Evolutionary conservation across 2,113 vertebrate species (phyloP).

Genomic region (Pygoscelis antarcticus): DNA sequence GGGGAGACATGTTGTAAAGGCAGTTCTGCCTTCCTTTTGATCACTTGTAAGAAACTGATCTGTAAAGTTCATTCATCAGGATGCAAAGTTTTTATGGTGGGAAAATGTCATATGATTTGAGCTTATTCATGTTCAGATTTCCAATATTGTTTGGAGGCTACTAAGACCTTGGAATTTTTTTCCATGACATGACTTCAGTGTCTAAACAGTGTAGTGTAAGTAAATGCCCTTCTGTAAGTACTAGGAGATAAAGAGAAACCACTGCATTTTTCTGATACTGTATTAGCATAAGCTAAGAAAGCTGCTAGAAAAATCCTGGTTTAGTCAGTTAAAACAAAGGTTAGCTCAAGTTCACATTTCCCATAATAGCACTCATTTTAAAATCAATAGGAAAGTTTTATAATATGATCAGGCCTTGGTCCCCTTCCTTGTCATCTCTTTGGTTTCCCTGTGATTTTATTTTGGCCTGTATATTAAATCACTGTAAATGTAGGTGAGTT

Average conservation of each 20-base stretch:
- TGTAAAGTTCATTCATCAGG: background rate
- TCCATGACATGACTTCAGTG: background rate
- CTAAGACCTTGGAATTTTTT: background rate
- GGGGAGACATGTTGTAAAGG: background rate
- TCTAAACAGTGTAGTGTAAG: background rate
- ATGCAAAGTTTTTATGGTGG: background rate
- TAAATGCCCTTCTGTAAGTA: background rate
- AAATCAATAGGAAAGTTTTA: background rate
- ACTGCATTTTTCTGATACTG: background rate
- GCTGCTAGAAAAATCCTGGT: background rate
- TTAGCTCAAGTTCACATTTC: background rate
- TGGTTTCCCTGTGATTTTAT: background rate
- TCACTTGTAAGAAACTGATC: background rate
- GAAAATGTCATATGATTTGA: background rate
- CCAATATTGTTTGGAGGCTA: background rate
- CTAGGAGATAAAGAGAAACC: background rate
- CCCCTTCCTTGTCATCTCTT: background rate
- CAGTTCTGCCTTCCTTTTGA: background rate
- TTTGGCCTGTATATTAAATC: background rate
- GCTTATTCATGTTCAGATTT: background rate
- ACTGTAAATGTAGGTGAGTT: background rate
- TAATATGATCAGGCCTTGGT: background rate
- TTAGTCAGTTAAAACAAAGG: background rate
- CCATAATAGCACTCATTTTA: background rate
- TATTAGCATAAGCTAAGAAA: background rate